Base-by-base conservation (phyloP, 2,888 invertebrate genomes). In the Ormyrus nitidulus region DNA sequence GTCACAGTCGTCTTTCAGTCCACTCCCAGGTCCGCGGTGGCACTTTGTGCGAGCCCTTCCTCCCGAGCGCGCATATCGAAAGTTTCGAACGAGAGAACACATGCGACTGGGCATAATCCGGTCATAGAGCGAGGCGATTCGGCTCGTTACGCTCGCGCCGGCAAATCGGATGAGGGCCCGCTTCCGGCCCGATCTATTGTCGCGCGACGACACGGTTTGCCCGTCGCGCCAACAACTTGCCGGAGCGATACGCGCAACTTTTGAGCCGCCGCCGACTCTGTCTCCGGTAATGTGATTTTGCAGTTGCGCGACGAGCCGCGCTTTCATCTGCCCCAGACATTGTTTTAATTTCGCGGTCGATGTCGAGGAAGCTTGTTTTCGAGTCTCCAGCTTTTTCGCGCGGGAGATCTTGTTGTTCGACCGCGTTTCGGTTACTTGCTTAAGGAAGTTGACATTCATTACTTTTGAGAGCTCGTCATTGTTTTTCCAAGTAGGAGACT, bases 131-230 rank as follows among this genome's bases (percentile, higher is more conserved):
- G 34, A 48, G 34, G 66, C 77, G 77, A 77, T 72, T 59, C 77
- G 71, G 59, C 77, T 77, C 77, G 77, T 77, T 77, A 77, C 77
- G 65, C 53, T 34, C 76, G 70, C 53, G 56, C 49, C n/a, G 56
- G 58, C 64, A 65, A 77, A 77, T 77, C 71, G 51, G 58, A 58
- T 13, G 56, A 56, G 64, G 44, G 54, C 69, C 34, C 59, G 34
- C 46, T 66, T 75, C 75, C 75, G 19, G 62, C 13, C 71, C 44
- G 53, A 54, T 64, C 71, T 58, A 66, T 65, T 72, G 71, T 77
- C 34, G 34, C 10, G 13, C 10, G 13, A 53, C 7, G 53, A 66
- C 34, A 34, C 53, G 66, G 53, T 34, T 34, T 34, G 34, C 34
- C 13, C 53, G 11, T 9, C 53, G 66, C 51, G 7, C 13, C 9